Base-by-base conservation (phyloP, 2,888 invertebrate species). In the Orthonychiurus folsomi region DNA sequence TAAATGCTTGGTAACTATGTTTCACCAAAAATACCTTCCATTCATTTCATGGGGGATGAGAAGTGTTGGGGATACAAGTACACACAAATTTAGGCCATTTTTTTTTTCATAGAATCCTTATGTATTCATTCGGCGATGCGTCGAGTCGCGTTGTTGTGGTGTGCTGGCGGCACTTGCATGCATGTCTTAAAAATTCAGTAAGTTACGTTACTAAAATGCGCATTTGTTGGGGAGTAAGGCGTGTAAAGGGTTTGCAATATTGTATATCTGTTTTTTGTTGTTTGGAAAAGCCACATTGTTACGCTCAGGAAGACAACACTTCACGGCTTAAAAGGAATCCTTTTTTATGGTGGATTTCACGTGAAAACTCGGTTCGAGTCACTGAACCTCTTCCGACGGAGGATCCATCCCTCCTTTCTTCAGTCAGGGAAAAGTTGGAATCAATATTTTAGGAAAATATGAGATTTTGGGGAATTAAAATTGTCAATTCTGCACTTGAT, bases 271-370 rank as follows among this genome's bases (percentile, higher is more conserved):
- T 61, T 61, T 61, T 56, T 61, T 61, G 61, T 61, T 61, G 61
- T 61, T 37, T 37, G 37, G 37, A 37, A 37, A 63, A 66, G 61
- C 65, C 65, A 61, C 65, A 66, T 59, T 63, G 61, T 65, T 63
- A 63, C 65, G 65, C 65, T 66, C 60, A 52, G 53, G 52, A 47
- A 56, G 48, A 59, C 25, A 63, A 54, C 23, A 60, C 65, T 62
- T 66, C 63, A 63, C 55, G 65, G 63, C 63, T 66, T 66, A 59
- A 61, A 55, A 53, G 59, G 62, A 27, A 52, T 52, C 52, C 63
- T 62, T 64, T 66, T 67, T 67, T 67, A 66, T 66, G 63, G 56
- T 57, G 64, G 61, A 65, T 66, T 66, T 68, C 59, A 63, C 64
- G 60, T 65, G 62, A 64, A 65, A 61, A 63, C 62, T 60, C 60